Percentiles rank a stretch among this genome's conserved stretches.
These are phyloP conservation scores for Orthosia cruda DNA, from an alignment of 2,888 invertebrate genomes.

Conservation along the genomic window DNA sequence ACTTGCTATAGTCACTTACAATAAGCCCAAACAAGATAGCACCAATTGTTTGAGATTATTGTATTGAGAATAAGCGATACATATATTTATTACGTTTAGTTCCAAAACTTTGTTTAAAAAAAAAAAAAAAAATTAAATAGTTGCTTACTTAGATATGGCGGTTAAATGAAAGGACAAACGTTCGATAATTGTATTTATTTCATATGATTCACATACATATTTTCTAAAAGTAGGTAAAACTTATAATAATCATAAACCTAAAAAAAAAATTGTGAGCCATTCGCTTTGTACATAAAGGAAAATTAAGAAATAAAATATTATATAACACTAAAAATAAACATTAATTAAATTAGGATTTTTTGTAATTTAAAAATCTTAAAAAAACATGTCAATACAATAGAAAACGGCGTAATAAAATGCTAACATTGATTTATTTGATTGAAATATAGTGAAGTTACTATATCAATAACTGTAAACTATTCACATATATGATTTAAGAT, in stretches of 20 bases:
- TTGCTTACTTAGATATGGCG: too few relatives aligned
- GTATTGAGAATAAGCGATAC: too few relatives aligned
- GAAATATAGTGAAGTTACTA: not conserved
- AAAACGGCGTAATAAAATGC: not conserved
- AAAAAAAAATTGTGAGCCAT: slow-evolving; percentile 33
- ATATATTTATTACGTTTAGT: too few relatives aligned
- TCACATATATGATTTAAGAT: not conserved
- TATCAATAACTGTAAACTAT: not conserved
- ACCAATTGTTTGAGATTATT: too few relatives aligned
- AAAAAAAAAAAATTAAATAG: too few relatives aligned
- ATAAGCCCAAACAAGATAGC: too few relatives aligned
- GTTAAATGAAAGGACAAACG: slow-evolving; percentile 15
- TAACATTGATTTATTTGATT: too few relatives aligned
- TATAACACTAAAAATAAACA: not conserved
- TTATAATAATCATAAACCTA: slow-evolving; percentile 41
- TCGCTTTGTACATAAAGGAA: slow-evolving; percentile 53
- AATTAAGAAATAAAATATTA: slow-evolving; percentile 24
- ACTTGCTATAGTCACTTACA: too few relatives aligned
- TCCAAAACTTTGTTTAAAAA: too few relatives aligned
- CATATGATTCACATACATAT: slow-evolving; percentile 56
- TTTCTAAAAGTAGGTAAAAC: slow-evolving; percentile 35
- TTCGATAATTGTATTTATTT: slow-evolving; percentile 38
- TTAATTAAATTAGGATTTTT: too few relatives aligned
- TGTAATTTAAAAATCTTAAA: too few relatives aligned
- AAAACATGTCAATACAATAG: not conserved